Evolutionary conservation across 92 coral and sea anemone genomes (phyloP), one percentile per base, ranked within the genome.

Genomic region (Anthopleura xanthogrammica): DNA sequence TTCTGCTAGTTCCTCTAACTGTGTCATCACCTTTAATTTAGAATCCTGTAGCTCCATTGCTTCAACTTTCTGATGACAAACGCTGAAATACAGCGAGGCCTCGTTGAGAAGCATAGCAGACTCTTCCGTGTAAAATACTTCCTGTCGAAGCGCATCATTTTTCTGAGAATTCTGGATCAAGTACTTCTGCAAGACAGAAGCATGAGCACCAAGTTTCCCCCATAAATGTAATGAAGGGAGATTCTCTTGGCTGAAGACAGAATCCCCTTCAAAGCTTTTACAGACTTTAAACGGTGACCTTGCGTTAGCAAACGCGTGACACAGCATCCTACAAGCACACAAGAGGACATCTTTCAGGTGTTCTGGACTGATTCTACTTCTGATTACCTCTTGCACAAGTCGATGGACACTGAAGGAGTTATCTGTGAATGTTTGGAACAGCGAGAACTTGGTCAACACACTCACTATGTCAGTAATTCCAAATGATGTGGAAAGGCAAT

Each of bases 311-410:
- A 93, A 89, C 10, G 98, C 94, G 36, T 64, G 80, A 75, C 83
- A 57, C n/a, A 95, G 83, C 90, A 91, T 86, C 1, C 93, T 83
- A 1, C 79, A 57, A 50, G 95, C 98, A 87, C 80, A 74, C 24
- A 41, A 84, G 5, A 95, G 88, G 77, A 87, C 86, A 42, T 46
- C 10, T 22, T 70, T 29, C 54, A 36, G 42, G 72, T 60, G 65
- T 19, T 87, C 83, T 16, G 86, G 68, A 16, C 66, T 52, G 12
- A 95, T 76, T 52, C 77, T 83, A 57, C 80, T 79, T 46, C 92
- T 91, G 80, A 95, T 91, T 1, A 95, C 98, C 73, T 95, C 97
- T 75, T 95, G 98, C 62, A 95, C 98, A 40, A 95, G 84, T 12
- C 97, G 92, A 74, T 95, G 97, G 64, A 95, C 95, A 77, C 95